Evolutionary conservation across 23 tunicate species (phyloP).

Genomic region (Styela clava): DNA sequence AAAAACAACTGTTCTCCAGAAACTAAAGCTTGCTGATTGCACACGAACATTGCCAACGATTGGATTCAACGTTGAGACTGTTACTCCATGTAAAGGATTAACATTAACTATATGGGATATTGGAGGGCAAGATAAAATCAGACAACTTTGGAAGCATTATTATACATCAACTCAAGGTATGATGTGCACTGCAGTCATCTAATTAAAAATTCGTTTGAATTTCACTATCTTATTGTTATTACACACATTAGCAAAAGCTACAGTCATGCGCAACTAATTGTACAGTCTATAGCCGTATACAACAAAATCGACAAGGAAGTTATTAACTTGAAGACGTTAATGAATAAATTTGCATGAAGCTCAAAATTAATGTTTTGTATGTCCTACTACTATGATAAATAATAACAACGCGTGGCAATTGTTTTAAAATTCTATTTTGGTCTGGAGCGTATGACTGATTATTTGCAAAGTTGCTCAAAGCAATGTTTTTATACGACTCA

Average conservation of each 20-base stretch:
- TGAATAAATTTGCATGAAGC: too few relatives aligned
- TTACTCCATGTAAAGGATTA: constrained; percentile 70
- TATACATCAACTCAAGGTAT: constrained; percentile 86
- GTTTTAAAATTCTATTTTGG: too few relatives aligned
- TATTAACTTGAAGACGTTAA: too few relatives aligned
- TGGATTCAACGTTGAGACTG: constrained; percentile 86
- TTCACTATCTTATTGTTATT: background rate
- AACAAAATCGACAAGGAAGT: too few relatives aligned
- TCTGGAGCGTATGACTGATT: too few relatives aligned
- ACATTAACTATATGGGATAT: constrained; percentile 86
- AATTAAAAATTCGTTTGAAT: background rate
- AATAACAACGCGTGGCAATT: too few relatives aligned
- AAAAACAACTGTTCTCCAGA: constrained; percentile 78
- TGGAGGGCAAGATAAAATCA: constrained; percentile 87
- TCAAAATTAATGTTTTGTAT: too few relatives aligned
- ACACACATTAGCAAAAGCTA: background rate
- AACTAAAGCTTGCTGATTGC: constrained; percentile 41
- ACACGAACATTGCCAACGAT: constrained; percentile 78
- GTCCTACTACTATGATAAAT: too few relatives aligned
- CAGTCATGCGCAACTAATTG: background rate
- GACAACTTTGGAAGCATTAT: constrained; percentile 89
- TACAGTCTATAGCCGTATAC: background rate
- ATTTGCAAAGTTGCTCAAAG: too few relatives aligned
- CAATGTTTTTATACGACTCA: too few relatives aligned
- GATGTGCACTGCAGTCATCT: background rate